phyloP scores from a whole-genome alignment of 2,888 invertebrate genomes.

The Steinernema hermaphroditum region DNA sequence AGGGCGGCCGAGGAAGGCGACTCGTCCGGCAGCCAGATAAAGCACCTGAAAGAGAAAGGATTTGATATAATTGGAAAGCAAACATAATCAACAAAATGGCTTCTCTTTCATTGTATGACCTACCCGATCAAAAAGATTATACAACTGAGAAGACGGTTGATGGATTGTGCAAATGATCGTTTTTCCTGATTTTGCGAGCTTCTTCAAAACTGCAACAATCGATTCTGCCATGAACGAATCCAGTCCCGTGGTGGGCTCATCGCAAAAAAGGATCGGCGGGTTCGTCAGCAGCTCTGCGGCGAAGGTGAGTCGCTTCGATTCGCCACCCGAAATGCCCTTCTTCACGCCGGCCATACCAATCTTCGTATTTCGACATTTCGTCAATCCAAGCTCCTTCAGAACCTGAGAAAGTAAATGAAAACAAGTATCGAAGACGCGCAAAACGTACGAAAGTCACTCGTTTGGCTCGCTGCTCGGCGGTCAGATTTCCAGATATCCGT shows the following conservation, averaged over 20 bases:
- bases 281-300: slow-evolving; percentile 86
- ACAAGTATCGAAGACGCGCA: slow-evolving; percentile 72
- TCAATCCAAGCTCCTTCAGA: slow-evolving; percentile 81
- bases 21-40: slow-evolving; percentile 86
- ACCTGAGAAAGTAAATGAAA: slow-evolving; percentile 70
- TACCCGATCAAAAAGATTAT: slow-evolving; percentile 63
- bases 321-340: slow-evolving; percentile 75
- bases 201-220: slow-evolving; percentile 76
- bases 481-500: slow-evolving; percentile 80
- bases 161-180: slow-evolving; percentile 67
- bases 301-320: slow-evolving; percentile 73
- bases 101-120: neutral
- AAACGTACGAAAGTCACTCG: slow-evolving; percentile 79
- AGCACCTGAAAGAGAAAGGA: slow-evolving; percentile 68
- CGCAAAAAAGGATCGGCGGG: slow-evolving; percentile 91
- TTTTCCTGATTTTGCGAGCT: slow-evolving; percentile 55
- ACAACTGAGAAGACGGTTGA: slow-evolving; percentile 65
- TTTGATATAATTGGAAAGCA: neutral
- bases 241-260: slow-evolving; percentile 90
- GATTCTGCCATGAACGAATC: slow-evolving; percentile 92
- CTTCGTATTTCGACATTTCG: slow-evolving; percentile 84
- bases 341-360: slow-evolving; percentile 85
- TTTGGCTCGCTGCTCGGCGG: slow-evolving; percentile 76
- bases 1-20: slow-evolving; percentile 79
- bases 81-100: neutral